Conservation (phyloP, 2,113 vertebrate species). For the Marmota flaviventris region DNA sequence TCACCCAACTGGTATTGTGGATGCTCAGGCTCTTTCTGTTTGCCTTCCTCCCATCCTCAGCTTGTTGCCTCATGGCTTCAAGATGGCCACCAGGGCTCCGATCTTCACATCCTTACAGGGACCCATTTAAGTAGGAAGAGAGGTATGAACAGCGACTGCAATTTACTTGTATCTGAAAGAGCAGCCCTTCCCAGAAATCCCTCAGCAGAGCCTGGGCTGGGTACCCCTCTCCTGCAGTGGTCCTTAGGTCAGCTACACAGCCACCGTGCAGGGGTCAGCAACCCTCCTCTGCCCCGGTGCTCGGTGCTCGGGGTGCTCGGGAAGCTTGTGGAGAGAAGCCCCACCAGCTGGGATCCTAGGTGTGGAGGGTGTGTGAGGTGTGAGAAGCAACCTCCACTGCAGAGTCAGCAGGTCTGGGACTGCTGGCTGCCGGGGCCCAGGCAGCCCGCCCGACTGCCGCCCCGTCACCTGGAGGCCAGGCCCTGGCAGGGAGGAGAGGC, state of each 20-base stretch:
- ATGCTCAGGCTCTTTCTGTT: rapidly evolving
- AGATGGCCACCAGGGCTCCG: neutral
- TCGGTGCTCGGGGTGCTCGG: neutral
- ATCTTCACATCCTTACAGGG: neutral
- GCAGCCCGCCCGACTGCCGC: too few relatives aligned
- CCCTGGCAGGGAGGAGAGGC: too few relatives aligned
- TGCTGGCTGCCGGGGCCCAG: neutral
- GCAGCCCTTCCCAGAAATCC: neutral
- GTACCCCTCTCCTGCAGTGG: neutral
- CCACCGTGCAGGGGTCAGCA: rapidly evolving
- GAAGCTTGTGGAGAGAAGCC: neutral
- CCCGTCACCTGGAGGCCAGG: too few relatives aligned
- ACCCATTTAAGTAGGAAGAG: neutral
- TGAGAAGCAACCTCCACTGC: neutral
- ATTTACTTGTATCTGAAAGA: neutral
- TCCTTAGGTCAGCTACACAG: rapidly evolving
- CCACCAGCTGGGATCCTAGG: neutral
- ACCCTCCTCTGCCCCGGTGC: too few relatives aligned
- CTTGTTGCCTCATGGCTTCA: neutral
- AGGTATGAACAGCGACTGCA: neutral
- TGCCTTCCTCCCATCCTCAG: neutral
- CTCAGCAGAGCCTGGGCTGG: neutral
- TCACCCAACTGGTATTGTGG: too few relatives aligned
- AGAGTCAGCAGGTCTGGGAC: neutral
- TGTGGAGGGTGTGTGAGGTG: too few relatives aligned